These are phyloP conservation scores for Chamaetylas fuelleborni DNA, from an alignment of 2,113 vertebrate species.

Conservation along the genomic window DNA sequence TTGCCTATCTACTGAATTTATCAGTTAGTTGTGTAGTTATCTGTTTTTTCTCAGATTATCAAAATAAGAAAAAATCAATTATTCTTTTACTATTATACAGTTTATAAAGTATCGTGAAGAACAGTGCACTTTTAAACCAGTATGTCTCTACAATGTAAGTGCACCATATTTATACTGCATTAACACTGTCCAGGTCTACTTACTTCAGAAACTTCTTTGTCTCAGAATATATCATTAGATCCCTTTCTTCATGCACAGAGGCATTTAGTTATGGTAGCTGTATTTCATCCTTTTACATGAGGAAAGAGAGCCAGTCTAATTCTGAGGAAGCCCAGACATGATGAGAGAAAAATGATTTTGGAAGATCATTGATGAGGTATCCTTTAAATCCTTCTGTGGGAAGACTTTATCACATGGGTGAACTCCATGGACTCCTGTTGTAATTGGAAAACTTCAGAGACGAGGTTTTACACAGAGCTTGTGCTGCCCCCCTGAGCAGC, in stretches of 20 bases:
- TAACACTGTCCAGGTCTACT: neutral
- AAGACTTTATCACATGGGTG: neutral
- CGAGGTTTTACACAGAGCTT: accelerated
- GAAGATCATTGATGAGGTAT: neutral
- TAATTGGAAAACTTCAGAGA: neutral
- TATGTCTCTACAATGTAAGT: accelerated
- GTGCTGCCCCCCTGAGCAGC: neutral
- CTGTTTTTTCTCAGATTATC: neutral
- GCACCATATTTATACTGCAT: neutral
- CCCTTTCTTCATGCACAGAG: neutral
- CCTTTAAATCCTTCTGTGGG: neutral
- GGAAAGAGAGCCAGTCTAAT: neutral
- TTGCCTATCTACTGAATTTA: neutral
- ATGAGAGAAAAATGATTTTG: neutral
- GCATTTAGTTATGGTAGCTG: neutral
- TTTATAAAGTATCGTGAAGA: neutral
- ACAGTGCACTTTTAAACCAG: neutral
- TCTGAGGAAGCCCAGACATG: neutral
- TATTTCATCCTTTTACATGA: neutral
- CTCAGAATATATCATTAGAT: neutral
- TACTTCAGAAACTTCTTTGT: neutral
- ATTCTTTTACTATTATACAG: neutral
- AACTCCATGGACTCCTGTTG: neutral
- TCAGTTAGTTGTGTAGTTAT: neutral
- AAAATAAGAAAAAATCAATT: neutral